Evolutionary conservation across 2,797 vertebrate species (phyloP).

Genomic region (Rhynchotus rufescens): DNA sequence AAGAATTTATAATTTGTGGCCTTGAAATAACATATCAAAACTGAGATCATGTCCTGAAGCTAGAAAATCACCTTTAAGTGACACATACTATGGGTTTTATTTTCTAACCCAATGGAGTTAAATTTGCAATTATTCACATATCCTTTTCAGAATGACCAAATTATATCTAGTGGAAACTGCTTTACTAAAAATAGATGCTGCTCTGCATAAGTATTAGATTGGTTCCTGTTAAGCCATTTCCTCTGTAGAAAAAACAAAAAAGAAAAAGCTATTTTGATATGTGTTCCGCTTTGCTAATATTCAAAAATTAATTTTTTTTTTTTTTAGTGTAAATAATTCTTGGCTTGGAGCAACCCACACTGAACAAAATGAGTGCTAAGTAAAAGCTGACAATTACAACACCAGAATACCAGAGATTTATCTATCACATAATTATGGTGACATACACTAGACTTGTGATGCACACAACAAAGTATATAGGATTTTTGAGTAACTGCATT

Average conservation of each 20-base stretch:
- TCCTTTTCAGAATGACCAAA: conserved; percentile 38
- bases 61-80: neutral
- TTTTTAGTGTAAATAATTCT: neutral
- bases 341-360: neutral
- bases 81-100: neutral
- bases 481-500: conserved; percentile 14
- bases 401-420: neutral
- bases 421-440: neutral
- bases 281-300: neutral
- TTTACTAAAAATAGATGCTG: conserved; percentile 64
- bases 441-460: neutral
- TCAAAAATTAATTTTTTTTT: neutral
- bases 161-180: conserved; percentile 35
- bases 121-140: conserved; percentile 10
- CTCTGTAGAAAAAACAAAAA: neutral
- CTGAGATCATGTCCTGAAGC: neutral
- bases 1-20: neutral
- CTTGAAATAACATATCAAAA: neutral
- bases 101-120: neutral
- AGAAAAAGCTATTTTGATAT: neutral
- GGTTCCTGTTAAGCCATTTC: conserved; percentile 34
- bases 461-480: neutral
- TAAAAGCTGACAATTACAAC: neutral
- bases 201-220: conserved; percentile 51
- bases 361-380: accelerated